Evolutionary conservation across 2,113 vertebrate species (phyloP).

Genomic region (Petromus typicus): DNA sequence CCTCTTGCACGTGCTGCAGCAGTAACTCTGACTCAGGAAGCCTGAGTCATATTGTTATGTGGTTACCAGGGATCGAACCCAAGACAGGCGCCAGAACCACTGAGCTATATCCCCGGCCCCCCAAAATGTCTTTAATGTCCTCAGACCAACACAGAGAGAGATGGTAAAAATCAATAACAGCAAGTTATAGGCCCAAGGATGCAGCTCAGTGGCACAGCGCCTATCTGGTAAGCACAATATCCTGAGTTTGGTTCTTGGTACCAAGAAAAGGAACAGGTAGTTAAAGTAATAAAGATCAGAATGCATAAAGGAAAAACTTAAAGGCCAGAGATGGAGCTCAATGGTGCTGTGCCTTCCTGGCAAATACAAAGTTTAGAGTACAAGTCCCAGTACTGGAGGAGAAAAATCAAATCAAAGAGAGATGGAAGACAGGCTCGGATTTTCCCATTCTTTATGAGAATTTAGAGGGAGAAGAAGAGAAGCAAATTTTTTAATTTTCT

Average conservation of each 20-base stretch:
- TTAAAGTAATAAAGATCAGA: background rate
- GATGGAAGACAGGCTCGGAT: background rate
- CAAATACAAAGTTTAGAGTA: no score
- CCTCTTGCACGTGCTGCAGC: background rate
- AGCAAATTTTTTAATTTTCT: background rate
- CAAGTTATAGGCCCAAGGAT: background rate
- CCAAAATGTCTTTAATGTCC: constrained; percentile 14
- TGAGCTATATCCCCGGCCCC: no score
- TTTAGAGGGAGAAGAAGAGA: background rate
- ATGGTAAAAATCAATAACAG: constrained; percentile 41
- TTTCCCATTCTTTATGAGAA: background rate
- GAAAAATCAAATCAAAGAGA: background rate
- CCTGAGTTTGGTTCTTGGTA: no score
- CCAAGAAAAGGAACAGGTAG: background rate
- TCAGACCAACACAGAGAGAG: constrained; percentile 5
- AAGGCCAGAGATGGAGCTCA: no score
- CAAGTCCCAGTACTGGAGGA: no score
- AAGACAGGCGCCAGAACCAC: no score
- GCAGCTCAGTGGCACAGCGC: no score
- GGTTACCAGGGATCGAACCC: no score
- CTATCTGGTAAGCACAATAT: no score
- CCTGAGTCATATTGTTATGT: no score
- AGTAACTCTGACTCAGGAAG: background rate
- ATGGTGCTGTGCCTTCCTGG: no score
- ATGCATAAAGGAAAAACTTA: background rate